phyloP scores from a whole-genome alignment of 2,113 vertebrate genomes.

The Cebus imitator region DNA sequence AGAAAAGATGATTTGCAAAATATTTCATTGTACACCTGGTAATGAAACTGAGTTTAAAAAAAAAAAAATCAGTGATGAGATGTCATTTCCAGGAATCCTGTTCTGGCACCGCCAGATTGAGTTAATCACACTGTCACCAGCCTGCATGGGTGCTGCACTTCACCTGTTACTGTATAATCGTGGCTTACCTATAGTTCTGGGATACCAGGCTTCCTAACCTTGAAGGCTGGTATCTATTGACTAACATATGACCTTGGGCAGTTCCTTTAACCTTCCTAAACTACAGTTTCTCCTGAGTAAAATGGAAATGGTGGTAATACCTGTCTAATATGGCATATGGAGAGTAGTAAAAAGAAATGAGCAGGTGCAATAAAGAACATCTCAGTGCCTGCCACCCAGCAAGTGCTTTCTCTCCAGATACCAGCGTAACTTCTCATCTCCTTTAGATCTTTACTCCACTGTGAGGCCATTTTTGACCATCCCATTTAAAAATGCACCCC shows the following conservation, averaged over 20 bases:
- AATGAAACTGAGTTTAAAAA: not conserved
- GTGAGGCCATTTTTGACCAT: not conserved
- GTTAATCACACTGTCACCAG: not conserved
- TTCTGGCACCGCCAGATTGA: not conserved
- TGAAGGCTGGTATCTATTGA: not conserved
- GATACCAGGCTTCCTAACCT: not conserved
- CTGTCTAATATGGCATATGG: no score
- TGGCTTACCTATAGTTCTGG: no score
- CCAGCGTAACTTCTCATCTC: no score
- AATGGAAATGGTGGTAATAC: not conserved
- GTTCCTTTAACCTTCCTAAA: not conserved
- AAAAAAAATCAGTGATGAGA: not conserved
- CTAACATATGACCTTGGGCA: not conserved
- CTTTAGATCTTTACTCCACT: not conserved
- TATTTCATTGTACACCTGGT: not conserved
- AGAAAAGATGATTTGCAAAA: not conserved
- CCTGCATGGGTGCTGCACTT: not conserved
- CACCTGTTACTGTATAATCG: no score
- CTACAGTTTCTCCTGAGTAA: not conserved
- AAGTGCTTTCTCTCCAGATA: not conserved
- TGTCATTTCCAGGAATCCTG: conserved; percentile 43
- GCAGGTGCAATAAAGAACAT: not conserved
- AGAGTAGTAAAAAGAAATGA: not conserved
- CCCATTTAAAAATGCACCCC: not conserved
- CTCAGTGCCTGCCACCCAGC: not conserved